These are phyloP conservation scores for Orycteropus afer DNA, from an alignment of 2,113 vertebrate species.

Conservation along the genomic window DNA sequence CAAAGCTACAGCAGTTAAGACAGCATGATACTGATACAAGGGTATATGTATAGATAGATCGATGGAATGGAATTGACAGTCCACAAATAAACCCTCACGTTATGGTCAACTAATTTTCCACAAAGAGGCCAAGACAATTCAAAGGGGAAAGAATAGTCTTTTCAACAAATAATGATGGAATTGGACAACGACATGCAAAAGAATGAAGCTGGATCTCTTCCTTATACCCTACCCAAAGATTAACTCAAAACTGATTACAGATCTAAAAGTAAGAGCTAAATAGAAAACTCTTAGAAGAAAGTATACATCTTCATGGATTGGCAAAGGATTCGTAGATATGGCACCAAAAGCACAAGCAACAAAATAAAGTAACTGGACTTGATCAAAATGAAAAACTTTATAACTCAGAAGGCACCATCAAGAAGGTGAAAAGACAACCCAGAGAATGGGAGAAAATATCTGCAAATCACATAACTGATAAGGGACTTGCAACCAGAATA, in stretches of 20 bases:
- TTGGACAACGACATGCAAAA: neutral
- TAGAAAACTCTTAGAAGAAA: neutral
- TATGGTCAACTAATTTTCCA: too few species aligned
- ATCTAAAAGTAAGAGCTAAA: neutral
- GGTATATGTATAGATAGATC: too few species aligned
- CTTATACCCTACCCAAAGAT: neutral
- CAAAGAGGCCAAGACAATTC: neutral
- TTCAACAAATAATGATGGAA: neutral
- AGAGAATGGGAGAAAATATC: neutral
- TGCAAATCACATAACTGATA: neutral
- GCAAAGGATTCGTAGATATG: neutral
- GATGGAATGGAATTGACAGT: too few species aligned
- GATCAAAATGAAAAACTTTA: neutral
- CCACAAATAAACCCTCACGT: too few species aligned
- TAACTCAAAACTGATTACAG: neutral
- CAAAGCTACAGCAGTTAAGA: too few species aligned
- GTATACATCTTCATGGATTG: neutral
- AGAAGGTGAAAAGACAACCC: too few species aligned
- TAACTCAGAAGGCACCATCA: neutral
- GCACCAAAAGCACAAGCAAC: too few species aligned
- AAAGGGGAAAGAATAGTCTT: neutral
- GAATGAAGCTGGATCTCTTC: too few species aligned
- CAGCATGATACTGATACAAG: too few species aligned
- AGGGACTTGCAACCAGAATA: neutral
- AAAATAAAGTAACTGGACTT: neutral